phyloP scores from a whole-genome alignment of 64 coral and sea anemone genomes.

The Montipora foliosa region DNA sequence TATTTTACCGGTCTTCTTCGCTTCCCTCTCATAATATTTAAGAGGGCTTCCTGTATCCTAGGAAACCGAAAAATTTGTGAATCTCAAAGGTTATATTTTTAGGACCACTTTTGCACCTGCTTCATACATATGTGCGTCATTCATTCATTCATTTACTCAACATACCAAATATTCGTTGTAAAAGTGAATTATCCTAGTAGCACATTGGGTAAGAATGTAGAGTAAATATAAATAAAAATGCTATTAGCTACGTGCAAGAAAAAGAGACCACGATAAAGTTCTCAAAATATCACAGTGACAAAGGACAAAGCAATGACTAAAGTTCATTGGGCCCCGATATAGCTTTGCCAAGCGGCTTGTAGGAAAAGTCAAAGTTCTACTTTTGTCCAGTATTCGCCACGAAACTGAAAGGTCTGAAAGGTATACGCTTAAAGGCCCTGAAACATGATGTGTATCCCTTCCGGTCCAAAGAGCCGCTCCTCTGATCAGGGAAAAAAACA shows the following conservation, averaged over 20 bases:
- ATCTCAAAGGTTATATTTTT: neutral
- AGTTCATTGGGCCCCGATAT: neutral
- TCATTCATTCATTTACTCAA: neutral
- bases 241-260: neutral
- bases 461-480: neutral
- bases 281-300: neutral
- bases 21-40: neutral
- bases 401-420: no score
- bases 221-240: neutral
- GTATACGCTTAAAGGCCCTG: no score
- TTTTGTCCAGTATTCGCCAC: neutral
- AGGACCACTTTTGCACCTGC: neutral
- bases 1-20: neutral
- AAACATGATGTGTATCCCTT: neutral
- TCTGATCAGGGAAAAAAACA: no score
- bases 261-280: neutral
- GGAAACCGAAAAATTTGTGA: neutral
- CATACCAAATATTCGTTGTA: no score
- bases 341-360: no score
- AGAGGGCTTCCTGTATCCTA: neutral
- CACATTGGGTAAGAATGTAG: no score
- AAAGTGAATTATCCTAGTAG: no score
- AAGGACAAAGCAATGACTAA: neutral
- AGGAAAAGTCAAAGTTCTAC: no score
- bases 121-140: neutral